phyloP scores from a whole-genome alignment of 2,888 invertebrate species.

The Perizoma affinitatum region DNA sequence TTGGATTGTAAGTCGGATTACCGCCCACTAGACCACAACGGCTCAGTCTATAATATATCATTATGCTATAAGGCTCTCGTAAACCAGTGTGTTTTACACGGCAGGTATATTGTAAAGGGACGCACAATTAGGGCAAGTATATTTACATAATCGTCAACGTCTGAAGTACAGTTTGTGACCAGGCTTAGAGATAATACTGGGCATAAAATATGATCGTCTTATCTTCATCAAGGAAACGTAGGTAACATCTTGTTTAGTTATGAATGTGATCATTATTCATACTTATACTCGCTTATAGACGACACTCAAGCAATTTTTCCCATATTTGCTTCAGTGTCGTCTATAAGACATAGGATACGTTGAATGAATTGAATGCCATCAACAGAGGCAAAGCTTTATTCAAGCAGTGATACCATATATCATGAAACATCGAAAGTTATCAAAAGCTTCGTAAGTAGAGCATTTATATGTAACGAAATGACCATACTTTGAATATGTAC shows the following conservation, averaged over 20 bases:
- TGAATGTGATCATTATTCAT: constrained; percentile 15
- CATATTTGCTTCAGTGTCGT: no score
- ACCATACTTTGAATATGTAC: background rate
- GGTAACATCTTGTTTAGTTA: constrained; percentile 15
- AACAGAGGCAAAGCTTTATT: background rate
- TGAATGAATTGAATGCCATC: no score
- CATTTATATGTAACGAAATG: background rate
- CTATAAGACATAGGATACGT: no score
- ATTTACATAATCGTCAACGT: constrained; percentile 57
- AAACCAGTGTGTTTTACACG: constrained; percentile 31
- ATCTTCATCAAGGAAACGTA: constrained; percentile 15
- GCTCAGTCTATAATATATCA: background rate
- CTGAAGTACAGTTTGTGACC: constrained; percentile 42
- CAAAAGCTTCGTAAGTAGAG: no score
- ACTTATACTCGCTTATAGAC: background rate
- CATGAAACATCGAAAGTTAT: no score
- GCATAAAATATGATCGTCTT: constrained; percentile 38
- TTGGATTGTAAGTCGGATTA: no score
- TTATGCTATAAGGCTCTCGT: constrained; percentile 13
- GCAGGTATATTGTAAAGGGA: constrained; percentile 42
- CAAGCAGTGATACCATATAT: background rate
- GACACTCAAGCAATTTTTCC: no score
- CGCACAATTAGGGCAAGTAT: constrained; percentile 50
- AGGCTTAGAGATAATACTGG: constrained; percentile 40
- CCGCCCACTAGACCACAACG: no score